Conservation (phyloP, 2,113 vertebrate genomes). For the Salvelinus alpinus region DNA sequence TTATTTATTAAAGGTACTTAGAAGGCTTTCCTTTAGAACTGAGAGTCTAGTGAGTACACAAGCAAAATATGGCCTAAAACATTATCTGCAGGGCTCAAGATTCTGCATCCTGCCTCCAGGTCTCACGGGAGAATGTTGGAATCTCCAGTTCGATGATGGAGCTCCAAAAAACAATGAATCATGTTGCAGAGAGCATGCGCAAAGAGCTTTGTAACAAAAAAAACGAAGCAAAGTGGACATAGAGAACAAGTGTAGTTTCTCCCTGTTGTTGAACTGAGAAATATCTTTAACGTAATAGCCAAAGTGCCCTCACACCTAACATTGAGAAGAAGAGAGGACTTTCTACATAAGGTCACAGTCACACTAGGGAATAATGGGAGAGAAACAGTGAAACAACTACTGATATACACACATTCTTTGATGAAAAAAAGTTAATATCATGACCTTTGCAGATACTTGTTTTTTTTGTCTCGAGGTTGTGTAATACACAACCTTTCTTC, state of each 20-base stretch:
- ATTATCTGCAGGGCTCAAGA: slow-evolving; percentile 78
- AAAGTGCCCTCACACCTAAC: slow-evolving; percentile 30
- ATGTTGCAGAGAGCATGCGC: slow-evolving; percentile 53
- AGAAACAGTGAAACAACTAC: not conserved
- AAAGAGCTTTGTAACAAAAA: slow-evolving; percentile 35
- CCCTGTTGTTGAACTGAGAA: slow-evolving; percentile 28
- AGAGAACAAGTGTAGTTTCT: slow-evolving; percentile 23
- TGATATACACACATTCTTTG: not conserved
- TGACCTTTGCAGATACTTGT: not conserved
- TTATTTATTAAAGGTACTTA: slow-evolving; percentile 26
- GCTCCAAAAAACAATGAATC: slow-evolving; percentile 74
- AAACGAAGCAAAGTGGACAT: slow-evolving; percentile 13
- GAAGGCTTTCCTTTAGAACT: slow-evolving; percentile 17
- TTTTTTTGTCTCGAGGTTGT: not conserved
- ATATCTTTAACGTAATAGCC: slow-evolving; percentile 31
- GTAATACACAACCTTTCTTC: not conserved
- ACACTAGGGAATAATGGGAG: not conserved
- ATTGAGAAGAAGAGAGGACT: slow-evolving; percentile 12
- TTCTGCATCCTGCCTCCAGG: slow-evolving; percentile 77
- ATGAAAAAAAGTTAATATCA: not conserved
- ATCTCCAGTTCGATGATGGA: slow-evolving; percentile 72
- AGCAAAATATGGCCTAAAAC: slow-evolving; percentile 64
- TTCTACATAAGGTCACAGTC: not conserved
- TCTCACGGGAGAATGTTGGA: slow-evolving; percentile 78
- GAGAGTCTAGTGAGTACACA: slow-evolving; percentile 45